Evolutionary conservation across 2,888 invertebrate genomes (phyloP).

Genomic region (Pilophorus perplexus): DNA sequence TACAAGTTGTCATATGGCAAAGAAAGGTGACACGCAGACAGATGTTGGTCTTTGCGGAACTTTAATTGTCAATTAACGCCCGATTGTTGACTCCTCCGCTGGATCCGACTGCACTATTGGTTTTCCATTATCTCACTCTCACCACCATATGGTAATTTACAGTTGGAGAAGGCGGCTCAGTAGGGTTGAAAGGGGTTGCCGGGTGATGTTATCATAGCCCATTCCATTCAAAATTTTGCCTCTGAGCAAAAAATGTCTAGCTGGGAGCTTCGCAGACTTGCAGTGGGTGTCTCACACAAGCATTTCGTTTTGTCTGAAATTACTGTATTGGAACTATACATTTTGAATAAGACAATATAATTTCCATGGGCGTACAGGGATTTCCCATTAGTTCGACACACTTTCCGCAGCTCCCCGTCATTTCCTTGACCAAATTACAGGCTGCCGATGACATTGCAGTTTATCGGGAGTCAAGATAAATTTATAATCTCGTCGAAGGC

Average conservation of each 20-base stretch:
- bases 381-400: background rate
- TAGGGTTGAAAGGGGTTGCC: background rate
- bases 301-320: too few species aligned
- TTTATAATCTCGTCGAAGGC: slow-evolving; percentile 25
- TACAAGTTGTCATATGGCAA: too few species aligned
- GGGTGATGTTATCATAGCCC: too few species aligned
- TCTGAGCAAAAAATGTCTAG: too few species aligned
- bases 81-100: slow-evolving; percentile 34
- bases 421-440: slow-evolving; percentile 29
- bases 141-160: slow-evolving; percentile 28
- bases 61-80: slow-evolving; percentile 35
- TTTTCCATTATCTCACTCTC: slow-evolving; percentile 12
- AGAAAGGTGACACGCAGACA: slow-evolving; percentile 29
- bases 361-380: too few species aligned
- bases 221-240: too few species aligned
- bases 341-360: too few species aligned
- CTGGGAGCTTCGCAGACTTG: too few species aligned
- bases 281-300: too few species aligned
- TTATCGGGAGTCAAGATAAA: slow-evolving; percentile 13
- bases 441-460: slow-evolving; percentile 13
- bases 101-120: slow-evolving; percentile 3
- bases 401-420: background rate
- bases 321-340: too few species aligned
- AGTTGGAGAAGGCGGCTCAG: background rate
- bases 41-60: slow-evolving; percentile 15